Percentiles rank a stretch among this genome's conserved stretches.
Conservation (phyloP, 2,113 vertebrate genomes). For the Tor tambroides region DNA sequence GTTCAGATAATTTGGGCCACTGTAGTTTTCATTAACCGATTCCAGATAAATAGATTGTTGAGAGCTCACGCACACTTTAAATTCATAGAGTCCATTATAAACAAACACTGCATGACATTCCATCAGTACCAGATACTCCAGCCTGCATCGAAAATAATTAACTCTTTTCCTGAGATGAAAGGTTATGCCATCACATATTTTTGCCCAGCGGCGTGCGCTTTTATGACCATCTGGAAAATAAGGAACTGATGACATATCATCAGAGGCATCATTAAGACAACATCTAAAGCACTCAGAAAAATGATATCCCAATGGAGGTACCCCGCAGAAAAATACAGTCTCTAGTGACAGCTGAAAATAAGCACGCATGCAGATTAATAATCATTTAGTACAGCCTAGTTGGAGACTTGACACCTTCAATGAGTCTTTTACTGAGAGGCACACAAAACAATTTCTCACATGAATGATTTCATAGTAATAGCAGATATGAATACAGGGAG, state of each 20-base stretch:
- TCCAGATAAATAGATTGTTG: not conserved
- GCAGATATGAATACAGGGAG: constrained; percentile 39
- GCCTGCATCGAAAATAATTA: not conserved
- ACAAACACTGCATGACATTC: not conserved
- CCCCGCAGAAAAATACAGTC: not conserved
- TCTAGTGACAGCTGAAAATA: constrained; percentile 49
- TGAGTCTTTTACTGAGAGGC: constrained; percentile 61
- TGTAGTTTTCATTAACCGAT: not conserved
- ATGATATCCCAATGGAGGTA: not conserved
- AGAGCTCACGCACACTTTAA: not conserved
- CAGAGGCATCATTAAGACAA: not conserved
- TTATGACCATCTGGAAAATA: constrained; percentile 21
- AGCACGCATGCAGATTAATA: constrained; percentile 59
- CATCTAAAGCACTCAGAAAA: constrained; percentile 5
- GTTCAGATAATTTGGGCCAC: not conserved
- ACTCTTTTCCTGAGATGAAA: not conserved
- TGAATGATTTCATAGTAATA: constrained; percentile 65
- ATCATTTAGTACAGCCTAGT: constrained; percentile 62
- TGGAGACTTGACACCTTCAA: constrained; percentile 63
- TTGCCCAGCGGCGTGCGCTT: not conserved
- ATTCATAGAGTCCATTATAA: not conserved
- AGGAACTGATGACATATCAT: constrained; percentile 26
- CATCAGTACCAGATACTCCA: not conserved
- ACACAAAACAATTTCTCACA: constrained; percentile 75
- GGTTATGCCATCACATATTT: constrained; percentile 9